Evolutionary conservation across 2,113 vertebrate genomes (phyloP).

Genomic region (Ceratotherium simum): DNA sequence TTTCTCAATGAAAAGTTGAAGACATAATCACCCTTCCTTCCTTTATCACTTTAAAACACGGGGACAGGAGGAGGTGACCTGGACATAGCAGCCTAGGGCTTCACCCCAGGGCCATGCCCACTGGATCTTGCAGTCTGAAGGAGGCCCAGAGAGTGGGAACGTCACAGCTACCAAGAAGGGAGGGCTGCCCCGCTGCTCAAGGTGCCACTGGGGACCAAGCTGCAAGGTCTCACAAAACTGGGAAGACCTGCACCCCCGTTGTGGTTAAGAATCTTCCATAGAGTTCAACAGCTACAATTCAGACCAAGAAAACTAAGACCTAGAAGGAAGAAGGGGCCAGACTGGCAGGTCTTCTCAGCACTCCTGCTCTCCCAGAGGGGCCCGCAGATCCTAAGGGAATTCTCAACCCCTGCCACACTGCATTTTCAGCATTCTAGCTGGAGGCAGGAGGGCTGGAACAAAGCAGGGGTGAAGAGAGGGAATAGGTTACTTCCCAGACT

Average conservation of each 20-base stretch:
- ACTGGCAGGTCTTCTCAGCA: background rate
- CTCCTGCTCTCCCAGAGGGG: background rate
- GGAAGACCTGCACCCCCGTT: background rate
- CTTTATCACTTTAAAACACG: background rate
- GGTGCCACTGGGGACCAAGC: background rate
- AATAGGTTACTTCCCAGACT: background rate
- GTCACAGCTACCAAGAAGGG: fast-evolving
- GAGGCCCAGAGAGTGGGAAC: background rate
- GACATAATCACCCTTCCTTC: background rate
- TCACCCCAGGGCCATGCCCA: background rate
- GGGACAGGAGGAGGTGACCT: background rate
- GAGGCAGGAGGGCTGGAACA: background rate
- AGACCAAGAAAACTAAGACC: background rate
- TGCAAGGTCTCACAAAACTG: background rate
- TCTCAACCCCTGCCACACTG: background rate
- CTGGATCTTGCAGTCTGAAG: background rate
- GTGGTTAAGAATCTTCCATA: background rate
- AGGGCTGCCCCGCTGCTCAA: too few relatives aligned
- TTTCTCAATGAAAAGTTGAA: background rate
- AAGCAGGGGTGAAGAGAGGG: background rate
- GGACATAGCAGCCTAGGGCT: background rate
- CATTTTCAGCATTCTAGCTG: background rate
- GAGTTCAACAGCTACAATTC: background rate
- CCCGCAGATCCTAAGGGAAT: background rate
- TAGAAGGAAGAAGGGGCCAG: fast-evolving